Evolutionary conservation across 1,140 invertebrate genomes (phyloP).

Genomic region (Trialeurodes vaporariorum): DNA sequence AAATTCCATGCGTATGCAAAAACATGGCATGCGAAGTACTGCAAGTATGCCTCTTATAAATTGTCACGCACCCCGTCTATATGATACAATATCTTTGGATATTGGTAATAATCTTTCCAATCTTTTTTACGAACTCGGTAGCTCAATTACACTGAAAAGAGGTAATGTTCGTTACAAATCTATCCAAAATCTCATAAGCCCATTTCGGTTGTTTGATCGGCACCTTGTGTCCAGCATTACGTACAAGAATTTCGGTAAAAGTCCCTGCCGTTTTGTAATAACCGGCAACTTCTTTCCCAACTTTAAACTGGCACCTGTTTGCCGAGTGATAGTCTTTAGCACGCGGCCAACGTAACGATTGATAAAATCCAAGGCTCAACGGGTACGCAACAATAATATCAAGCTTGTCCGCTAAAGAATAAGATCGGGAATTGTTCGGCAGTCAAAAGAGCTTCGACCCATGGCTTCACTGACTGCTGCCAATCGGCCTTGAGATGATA

Average conservation of each 20-base stretch:
- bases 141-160: not conserved
- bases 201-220: not conserved
- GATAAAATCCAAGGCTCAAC: not conserved
- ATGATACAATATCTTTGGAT: too few species aligned
- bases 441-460: slow-evolving; percentile 52
- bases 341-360: not conserved
- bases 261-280: not conserved
- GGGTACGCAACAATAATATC: slow-evolving; percentile 38
- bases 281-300: not conserved
- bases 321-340: slow-evolving; percentile 42
- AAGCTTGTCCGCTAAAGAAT: slow-evolving; percentile 50
- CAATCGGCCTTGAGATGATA: not conserved
- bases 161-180: not conserved
- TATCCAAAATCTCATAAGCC: not conserved
- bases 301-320: slow-evolving; percentile 7
- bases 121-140: too few species aligned
- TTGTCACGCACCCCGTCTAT: too few species aligned
- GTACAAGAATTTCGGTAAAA: not conserved
- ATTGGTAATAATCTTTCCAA: too few species aligned
- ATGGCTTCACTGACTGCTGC: slow-evolving; percentile 30
- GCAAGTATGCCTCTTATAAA: too few species aligned
- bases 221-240: not conserved
- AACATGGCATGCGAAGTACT: too few species aligned
- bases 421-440: slow-evolving; percentile 49
- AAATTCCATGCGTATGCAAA: too few species aligned